Evolutionary conservation across 2,797 vertebrate genomes (phyloP).

Genomic region (Macropodus opercularis): DNA sequence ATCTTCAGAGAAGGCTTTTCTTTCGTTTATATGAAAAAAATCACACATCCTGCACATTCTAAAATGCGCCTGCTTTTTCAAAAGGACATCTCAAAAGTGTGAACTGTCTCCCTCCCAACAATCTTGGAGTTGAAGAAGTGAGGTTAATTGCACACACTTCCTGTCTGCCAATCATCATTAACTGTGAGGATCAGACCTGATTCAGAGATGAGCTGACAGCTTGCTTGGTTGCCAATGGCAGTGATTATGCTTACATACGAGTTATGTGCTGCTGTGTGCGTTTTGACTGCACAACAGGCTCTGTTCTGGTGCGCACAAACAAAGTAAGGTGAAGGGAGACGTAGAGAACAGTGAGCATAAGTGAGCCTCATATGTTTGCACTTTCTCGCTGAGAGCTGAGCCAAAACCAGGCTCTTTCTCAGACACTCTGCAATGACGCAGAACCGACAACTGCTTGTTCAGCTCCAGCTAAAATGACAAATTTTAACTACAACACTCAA

Average conservation of each 20-base stretch:
- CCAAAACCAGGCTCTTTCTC: conserved; percentile 23
- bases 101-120: conserved; percentile 22
- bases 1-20: neutral
- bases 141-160: conserved; percentile 42
- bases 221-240: conserved; percentile 31
- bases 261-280: conserved; percentile 30
- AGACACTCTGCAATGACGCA: conserved; percentile 14
- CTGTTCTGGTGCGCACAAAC: conserved; percentile 22
- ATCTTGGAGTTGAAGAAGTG: conserved; percentile 5
- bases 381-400: conserved; percentile 24
- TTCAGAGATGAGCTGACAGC: conserved; percentile 37
- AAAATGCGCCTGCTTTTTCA: neutral
- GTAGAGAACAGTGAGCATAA: conserved; percentile 30
- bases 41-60: neutral
- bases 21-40: neutral
- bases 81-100: conserved; percentile 9
- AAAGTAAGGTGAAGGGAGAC: conserved; percentile 23
- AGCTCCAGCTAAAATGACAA: conserved; percentile 1
- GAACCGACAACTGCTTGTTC: conserved; percentile 3
- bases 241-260: conserved; percentile 30
- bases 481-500: neutral
- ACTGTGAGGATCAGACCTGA: conserved; percentile 32
- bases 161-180: conserved; percentile 51
- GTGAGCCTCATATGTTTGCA: conserved; percentile 31
- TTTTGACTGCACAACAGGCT: conserved; percentile 34